Evolutionary conservation across 2,797 vertebrate species (phyloP).

Genomic region (Benthosema pterotum): DNA sequence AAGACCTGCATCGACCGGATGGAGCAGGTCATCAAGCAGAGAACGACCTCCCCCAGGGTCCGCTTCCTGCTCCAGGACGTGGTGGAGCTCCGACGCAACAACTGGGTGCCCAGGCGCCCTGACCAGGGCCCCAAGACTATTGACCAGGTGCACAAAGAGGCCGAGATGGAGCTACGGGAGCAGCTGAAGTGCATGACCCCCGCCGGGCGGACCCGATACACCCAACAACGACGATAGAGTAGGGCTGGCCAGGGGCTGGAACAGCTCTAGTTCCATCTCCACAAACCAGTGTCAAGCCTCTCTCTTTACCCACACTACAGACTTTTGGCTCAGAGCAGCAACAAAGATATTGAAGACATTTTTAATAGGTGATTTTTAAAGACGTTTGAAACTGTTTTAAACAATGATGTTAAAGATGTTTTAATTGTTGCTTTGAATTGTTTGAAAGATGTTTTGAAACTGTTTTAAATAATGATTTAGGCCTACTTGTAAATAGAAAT

Average conservation of each 20-base stretch:
- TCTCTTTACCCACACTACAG: too few relatives aligned
- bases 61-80: slow-evolving; percentile 98
- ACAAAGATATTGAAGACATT: too few relatives aligned
- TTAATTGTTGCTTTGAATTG: too few relatives aligned
- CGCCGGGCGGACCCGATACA: slow-evolving; percentile 66
- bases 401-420: too few relatives aligned
- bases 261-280: slow-evolving; percentile 95
- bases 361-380: too few relatives aligned
- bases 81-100: slow-evolving; percentile 93
- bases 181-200: slow-evolving; percentile 88
- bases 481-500: too few relatives aligned
- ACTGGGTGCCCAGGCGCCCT: slow-evolving; percentile 93
- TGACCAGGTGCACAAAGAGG: slow-evolving; percentile 97
- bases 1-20: slow-evolving; percentile 99
- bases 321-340: too few relatives aligned
- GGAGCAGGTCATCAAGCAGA: slow-evolving; percentile 97
- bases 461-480: too few relatives aligned
- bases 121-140: slow-evolving; percentile 97
- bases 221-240: slow-evolving; percentile 50
- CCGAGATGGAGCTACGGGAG: slow-evolving; percentile 93
- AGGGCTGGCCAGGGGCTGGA: slow-evolving; percentile 91
- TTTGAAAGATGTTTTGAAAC: too few relatives aligned
- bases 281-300: slow-evolving; percentile 88
- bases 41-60: slow-evolving; percentile 94
- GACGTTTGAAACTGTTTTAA: too few relatives aligned